A percentile compares a stretch with the other conserved stretches of the same genome.
phyloP scores from a whole-genome alignment of 2,888 invertebrate species.

The Villa cingulata region DNA sequence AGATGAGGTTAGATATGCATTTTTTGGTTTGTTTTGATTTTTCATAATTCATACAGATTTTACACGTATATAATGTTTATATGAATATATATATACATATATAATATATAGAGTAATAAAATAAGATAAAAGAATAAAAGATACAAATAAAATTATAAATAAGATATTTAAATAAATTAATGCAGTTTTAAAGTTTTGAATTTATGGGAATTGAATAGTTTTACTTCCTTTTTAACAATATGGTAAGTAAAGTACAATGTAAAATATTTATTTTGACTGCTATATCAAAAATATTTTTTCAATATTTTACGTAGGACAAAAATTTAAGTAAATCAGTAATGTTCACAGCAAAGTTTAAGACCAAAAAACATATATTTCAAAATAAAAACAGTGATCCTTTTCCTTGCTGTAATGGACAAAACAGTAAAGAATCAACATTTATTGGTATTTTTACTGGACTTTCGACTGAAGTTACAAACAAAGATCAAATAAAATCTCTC shows the following conservation, averaged over 20 bases:
- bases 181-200: too few species aligned
- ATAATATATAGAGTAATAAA: too few species aligned
- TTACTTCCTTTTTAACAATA: too few species aligned
- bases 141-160: too few species aligned
- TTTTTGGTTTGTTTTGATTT: too few species aligned
- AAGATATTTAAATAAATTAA: too few species aligned
- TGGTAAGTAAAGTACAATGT: conserved; percentile 3
- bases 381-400: conserved; percentile 36
- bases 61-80: too few species aligned
- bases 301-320: conserved; percentile 19
- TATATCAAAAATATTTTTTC: background rate
- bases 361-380: conserved; percentile 14
- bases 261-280: background rate
- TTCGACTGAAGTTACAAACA: conserved; percentile 47
- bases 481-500: conserved; percentile 45
- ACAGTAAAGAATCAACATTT: conserved; percentile 32
- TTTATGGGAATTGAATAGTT: too few species aligned
- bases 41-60: too few species aligned
- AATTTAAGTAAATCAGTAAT: background rate
- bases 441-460: conserved; percentile 54
- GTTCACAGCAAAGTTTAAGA: conserved; percentile 19
- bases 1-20: too few species aligned
- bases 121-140: too few species aligned
- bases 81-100: too few species aligned
- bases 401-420: conserved; percentile 31